phyloP scores from a whole-genome alignment of 2,888 invertebrate species.

The Drosophila meridiana region DNA sequence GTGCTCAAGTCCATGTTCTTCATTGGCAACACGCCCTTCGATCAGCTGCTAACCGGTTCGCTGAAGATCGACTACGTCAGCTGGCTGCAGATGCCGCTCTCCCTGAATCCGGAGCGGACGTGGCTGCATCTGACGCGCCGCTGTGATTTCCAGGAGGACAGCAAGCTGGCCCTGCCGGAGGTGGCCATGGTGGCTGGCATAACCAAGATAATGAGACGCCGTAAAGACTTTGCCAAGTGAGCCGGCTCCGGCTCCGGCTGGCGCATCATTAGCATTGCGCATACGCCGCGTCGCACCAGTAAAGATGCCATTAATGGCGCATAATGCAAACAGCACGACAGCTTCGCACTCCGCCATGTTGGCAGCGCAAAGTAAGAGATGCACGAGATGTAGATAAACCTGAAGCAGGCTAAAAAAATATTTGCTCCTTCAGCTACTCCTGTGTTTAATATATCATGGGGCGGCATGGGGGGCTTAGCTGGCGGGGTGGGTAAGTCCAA shows the following conservation, averaged over 20 bases:
- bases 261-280: slow-evolving; percentile 47
- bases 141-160: slow-evolving; percentile 85
- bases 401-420: slow-evolving; percentile 66
- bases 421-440: slow-evolving; percentile 37
- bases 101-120: slow-evolving; percentile 85
- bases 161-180: slow-evolving; percentile 84
- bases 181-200: slow-evolving; percentile 85
- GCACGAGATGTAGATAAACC: slow-evolving; percentile 46
- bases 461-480: background rate
- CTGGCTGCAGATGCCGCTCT: slow-evolving; percentile 85
- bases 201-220: slow-evolving; percentile 83
- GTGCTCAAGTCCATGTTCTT: slow-evolving; percentile 92
- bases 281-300: slow-evolving; percentile 30
- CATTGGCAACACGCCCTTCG: slow-evolving; percentile 90
- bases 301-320: slow-evolving; percentile 70
- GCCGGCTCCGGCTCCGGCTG: background rate
- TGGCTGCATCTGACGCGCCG: slow-evolving; percentile 85
- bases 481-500: slow-evolving; percentile 1
- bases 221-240: slow-evolving; percentile 78
- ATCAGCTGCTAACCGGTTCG: slow-evolving; percentile 87
- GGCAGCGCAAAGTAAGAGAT: slow-evolving; percentile 50
- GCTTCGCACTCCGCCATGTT: slow-evolving; percentile 44
- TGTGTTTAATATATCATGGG: slow-evolving; percentile 44
- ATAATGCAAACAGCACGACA: slow-evolving; percentile 63
- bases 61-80: slow-evolving; percentile 85